phyloP scores from a whole-genome alignment of 2,888 invertebrate genomes.

The Phengaris alcon region DNA sequence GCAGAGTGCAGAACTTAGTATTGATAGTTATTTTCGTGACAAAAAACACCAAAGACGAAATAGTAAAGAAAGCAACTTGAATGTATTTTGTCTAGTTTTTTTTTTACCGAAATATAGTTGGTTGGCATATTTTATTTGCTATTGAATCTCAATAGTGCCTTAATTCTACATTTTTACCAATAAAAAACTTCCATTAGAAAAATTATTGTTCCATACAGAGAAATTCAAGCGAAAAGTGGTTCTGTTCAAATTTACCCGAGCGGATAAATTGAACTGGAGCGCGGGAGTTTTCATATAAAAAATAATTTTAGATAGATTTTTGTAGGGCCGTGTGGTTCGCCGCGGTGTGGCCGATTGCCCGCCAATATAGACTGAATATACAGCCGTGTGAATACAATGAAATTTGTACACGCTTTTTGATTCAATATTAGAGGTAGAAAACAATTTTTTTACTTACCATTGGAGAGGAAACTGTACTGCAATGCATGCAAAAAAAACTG shows the following conservation, averaged over 20 bases:
- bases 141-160: background rate
- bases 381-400: constrained; percentile 7
- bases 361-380: constrained; percentile 1
- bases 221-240: constrained; percentile 5
- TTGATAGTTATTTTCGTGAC: background rate
- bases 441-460: background rate
- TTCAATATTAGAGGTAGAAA: background rate
- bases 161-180: background rate
- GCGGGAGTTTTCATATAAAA: constrained; percentile 13
- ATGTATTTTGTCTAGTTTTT: too few species aligned
- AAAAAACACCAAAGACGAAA: background rate
- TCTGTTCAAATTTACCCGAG: constrained; percentile 1
- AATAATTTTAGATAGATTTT: constrained; percentile 7
- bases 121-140: background rate
- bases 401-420: background rate
- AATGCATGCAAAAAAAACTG: too few species aligned
- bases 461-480: background rate
- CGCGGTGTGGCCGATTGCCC: background rate
- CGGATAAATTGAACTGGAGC: constrained; percentile 2
- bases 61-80: too few species aligned
- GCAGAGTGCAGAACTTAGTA: background rate
- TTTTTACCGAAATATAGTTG: background rate
- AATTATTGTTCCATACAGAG: background rate
- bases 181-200: constrained; percentile 3
- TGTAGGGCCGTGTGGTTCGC: background rate